phyloP scores from a whole-genome alignment of 2,888 invertebrate genomes.

The Dryobotodes eremita region DNA sequence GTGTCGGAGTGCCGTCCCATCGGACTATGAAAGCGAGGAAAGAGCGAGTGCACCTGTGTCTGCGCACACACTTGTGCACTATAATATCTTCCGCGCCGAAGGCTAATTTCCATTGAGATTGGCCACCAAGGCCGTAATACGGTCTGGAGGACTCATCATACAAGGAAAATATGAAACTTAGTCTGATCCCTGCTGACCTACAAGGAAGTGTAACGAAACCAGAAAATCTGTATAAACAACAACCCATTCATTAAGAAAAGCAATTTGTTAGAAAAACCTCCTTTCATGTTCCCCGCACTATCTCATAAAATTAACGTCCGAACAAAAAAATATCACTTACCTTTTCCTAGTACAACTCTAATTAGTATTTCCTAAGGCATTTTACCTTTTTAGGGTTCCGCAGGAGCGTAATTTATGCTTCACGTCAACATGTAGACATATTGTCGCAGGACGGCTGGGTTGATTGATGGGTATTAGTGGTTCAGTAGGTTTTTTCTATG shows the following conservation, averaged over 20 bases:
- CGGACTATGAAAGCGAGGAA: no score
- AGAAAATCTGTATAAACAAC: conserved; percentile 17
- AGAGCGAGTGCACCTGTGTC: no score
- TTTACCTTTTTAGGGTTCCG: conserved; percentile 66
- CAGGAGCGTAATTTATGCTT: conserved; percentile 62
- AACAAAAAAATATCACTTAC: conserved; percentile 41
- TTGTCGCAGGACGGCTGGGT: conserved; percentile 65
- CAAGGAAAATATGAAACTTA: neutral
- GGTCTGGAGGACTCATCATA: neutral
- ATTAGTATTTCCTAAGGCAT: conserved; percentile 65
- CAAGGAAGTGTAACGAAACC: conserved; percentile 3
- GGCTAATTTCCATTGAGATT: no score
- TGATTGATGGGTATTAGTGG: conserved; percentile 70
- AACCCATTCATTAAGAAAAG: conserved; percentile 18
- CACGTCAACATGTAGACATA: conserved; percentile 70
- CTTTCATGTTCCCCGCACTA: conserved; percentile 57
- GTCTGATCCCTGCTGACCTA: neutral
- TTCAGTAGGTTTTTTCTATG: conserved; percentile 61
- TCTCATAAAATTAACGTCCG: conserved; percentile 54
- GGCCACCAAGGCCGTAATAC: no score
- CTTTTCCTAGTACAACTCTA: conserved; percentile 55
- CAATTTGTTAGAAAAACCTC: conserved; percentile 41
- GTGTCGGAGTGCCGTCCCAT: no score
- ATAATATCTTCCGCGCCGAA: no score
- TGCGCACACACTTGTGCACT: no score